Percentiles rank a stretch among this genome's conserved stretches.
Conservation (phyloP, 2,797 vertebrate genomes). For the Discoglossus pictus region DNA sequence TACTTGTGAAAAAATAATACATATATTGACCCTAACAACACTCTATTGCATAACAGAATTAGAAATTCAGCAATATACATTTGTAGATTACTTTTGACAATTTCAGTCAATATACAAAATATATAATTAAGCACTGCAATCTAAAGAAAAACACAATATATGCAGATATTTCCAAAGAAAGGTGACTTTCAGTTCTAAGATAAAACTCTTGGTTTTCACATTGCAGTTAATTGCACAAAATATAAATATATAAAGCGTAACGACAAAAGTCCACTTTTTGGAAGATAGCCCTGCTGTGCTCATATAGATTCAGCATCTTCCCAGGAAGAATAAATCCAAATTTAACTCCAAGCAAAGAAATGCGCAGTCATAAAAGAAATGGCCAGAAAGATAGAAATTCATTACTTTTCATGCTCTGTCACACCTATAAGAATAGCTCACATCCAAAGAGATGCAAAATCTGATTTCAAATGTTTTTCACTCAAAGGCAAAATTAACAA, state of each 20-base stretch:
- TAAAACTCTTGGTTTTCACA: no score
- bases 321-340: constrained; percentile 31
- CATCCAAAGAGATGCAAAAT: constrained; percentile 63
- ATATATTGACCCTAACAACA: no score
- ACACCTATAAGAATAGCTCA: constrained; percentile 58
- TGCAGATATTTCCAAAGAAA: no score
- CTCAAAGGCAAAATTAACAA: constrained; percentile 70
- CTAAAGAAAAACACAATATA: no score
- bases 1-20: no score
- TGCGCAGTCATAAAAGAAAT: constrained; percentile 32
- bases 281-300: constrained; percentile 16
- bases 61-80: no score
- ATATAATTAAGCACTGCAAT: no score
- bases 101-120: no score
- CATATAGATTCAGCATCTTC: constrained; percentile 17
- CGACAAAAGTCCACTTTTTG: neutral
- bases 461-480: constrained; percentile 68
- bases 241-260: neutral
- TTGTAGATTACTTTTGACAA: no score
- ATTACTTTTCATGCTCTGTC: constrained; percentile 58
- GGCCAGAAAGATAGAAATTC: constrained; percentile 57
- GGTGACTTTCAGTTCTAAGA: no score
- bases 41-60: no score
- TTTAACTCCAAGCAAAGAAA: constrained; percentile 34
- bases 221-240: no score